phyloP scores from a whole-genome alignment of 2,888 invertebrate genomes.

The Parnassius apollo region DNA sequence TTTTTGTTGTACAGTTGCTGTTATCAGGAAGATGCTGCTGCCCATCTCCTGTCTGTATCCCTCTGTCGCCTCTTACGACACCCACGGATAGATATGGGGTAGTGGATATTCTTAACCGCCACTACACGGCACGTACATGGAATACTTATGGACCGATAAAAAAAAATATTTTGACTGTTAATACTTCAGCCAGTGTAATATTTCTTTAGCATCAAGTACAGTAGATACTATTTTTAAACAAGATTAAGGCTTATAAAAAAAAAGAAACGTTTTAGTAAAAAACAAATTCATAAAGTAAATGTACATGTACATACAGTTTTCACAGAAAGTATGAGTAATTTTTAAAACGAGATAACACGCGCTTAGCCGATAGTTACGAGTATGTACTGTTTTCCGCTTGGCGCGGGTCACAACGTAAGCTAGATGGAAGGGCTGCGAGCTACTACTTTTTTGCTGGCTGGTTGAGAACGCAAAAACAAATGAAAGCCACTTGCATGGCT shows the following conservation, averaged over 20 bases:
- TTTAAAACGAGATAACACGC: conserved; percentile 19
- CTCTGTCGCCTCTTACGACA: too few species aligned
- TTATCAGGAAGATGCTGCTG: too few species aligned
- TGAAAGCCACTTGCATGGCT: conserved; percentile 39
- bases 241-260: neutral
- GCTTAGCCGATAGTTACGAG: conserved; percentile 14
- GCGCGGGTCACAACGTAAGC: conserved; percentile 23
- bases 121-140: too few species aligned
- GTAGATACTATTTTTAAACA: too few species aligned
- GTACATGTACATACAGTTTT: neutral
- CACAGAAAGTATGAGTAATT: conserved; percentile 14
- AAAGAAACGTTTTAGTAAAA: neutral
- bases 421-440: conserved; percentile 31
- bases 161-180: too few species aligned
- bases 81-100: too few species aligned
- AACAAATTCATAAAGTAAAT: neutral
- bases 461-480: conserved; percentile 39
- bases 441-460: conserved; percentile 31
- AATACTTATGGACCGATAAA: too few species aligned
- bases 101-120: too few species aligned
- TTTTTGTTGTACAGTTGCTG: too few species aligned
- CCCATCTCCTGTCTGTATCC: too few species aligned
- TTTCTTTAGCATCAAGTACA: too few species aligned
- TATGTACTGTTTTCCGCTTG: conserved; percentile 14
- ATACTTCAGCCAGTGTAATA: too few species aligned